Conservation (phyloP, 2,888 invertebrate species). For the Lomographa bimaculata region DNA sequence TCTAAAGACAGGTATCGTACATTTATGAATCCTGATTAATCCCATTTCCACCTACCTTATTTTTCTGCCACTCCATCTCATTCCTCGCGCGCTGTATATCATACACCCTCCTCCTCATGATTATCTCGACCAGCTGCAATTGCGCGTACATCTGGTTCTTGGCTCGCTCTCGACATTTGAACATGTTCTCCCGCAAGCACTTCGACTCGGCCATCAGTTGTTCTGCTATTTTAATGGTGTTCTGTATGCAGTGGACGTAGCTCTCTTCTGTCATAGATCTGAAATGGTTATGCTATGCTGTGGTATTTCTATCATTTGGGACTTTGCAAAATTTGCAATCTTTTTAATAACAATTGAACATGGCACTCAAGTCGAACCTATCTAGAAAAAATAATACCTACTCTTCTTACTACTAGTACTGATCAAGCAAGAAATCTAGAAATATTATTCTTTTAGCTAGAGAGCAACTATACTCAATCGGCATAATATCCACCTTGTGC, state of each 20-base stretch:
- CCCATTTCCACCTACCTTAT: slow-evolving; percentile 69
- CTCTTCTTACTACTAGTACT: no score
- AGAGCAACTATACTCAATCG: no score
- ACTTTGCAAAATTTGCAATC: no score
- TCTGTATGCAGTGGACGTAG: slow-evolving; percentile 92
- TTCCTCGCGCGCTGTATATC: slow-evolving; percentile 93
- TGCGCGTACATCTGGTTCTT: slow-evolving; percentile 92
- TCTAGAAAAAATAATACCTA: no score
- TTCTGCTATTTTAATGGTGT: slow-evolving; percentile 91
- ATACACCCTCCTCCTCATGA: slow-evolving; percentile 92
- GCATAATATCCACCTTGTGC: no score
- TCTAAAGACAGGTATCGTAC: no score
- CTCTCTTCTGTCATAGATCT: slow-evolving; percentile 89
- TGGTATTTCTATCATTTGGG: no score
- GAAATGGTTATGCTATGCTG: no score
- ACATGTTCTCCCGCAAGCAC: slow-evolving; percentile 90
- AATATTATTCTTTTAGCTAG: no score
- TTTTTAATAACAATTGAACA: no score
- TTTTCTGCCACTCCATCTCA: slow-evolving; percentile 95
- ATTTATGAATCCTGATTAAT: no score
- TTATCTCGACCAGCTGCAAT: slow-evolving; percentile 92
- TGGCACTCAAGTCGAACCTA: slow-evolving; percentile 10
- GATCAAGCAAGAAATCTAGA: no score
- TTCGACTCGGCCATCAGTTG: slow-evolving; percentile 91
- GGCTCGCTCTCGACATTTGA: slow-evolving; percentile 90